Base-by-base conservation (phyloP, 2,888 invertebrate genomes). In the Strigamia transsilvanica region DNA sequence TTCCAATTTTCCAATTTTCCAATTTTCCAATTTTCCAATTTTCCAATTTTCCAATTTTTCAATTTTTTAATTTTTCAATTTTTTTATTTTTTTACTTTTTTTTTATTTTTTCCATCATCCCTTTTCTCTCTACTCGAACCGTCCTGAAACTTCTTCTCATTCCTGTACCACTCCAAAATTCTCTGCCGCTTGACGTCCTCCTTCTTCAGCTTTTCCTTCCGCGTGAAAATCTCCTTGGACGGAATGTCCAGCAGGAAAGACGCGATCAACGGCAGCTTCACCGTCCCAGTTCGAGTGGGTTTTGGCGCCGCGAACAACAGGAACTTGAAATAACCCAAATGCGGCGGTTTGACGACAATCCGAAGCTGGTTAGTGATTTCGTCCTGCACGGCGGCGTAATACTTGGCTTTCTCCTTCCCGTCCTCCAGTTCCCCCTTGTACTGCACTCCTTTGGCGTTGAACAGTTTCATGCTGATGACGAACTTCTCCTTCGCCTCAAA, bases 271-370 rank as follows among this genome's bases (percentile, higher is more conserved):
- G 86, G 86, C 32, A 86, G 78, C 10, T 85, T 82, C 84, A 85
- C 85, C 79, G 84, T 85, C 10, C 85, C 85, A 61, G 84, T 85
- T 32, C 84, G 83, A 41, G 84, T 85, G 9, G 86, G 86, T 77
- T 85, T 85, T 2, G 85, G 86, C 79, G 85, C 84, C 23, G 85
- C 86, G 82, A 85, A 86, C 34, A 86, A 82, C 51, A 85, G 82
- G 10, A 86, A 84, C 82, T 85, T 86, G 84, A 85, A 86, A 79
- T 84, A 85, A 46, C 86, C 86, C n/a, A 85, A 84, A 66, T 85
- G 84, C 46, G 85, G 85, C 38, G 86, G 85, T 27, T 83, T 84
- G 56, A 86, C 83, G 21, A 83, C 84, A 78, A 85, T 84, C 1
- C 79, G 32, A 4, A 82, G 32, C 13, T 83, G 66, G n/a, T 78